phyloP scores from a whole-genome alignment of 2,113 vertebrate genomes.

The Natator depressus region DNA sequence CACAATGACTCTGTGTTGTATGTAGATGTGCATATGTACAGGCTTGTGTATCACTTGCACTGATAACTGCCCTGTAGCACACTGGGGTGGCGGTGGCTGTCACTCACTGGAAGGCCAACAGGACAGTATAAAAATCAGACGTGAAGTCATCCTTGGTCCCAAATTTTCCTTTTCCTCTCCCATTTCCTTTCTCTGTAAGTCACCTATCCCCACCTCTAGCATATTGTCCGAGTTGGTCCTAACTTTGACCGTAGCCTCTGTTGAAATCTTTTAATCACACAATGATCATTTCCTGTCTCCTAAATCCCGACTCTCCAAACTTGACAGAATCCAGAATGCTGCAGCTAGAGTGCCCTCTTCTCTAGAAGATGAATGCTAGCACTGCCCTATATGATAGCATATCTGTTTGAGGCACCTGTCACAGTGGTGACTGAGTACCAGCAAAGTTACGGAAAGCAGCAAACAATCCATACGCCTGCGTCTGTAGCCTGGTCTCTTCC shows the following conservation, averaged over 20 bases:
- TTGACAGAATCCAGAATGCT: background rate
- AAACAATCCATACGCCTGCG: background rate
- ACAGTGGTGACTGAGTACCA: background rate
- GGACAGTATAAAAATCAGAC: background rate
- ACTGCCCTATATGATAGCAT: background rate
- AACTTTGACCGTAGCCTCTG: background rate
- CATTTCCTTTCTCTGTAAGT: background rate
- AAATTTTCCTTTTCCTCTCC: background rate
- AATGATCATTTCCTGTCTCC: background rate
- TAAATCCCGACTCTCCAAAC: background rate
- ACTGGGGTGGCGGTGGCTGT: background rate
- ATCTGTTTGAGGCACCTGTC: background rate
- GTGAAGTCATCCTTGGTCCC: background rate
- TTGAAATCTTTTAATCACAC: background rate
- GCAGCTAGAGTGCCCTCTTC: background rate
- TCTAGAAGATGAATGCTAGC: background rate
- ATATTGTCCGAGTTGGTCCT: background rate
- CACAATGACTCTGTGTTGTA: background rate
- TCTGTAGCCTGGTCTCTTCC: background rate
- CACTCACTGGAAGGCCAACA: background rate
- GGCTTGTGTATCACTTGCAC: background rate
- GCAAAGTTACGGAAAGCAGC: background rate
- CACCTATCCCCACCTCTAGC: background rate
- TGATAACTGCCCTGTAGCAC: background rate
- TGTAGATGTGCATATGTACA: background rate